phyloP scores from a whole-genome alignment of 64 coral and sea anemone genomes.

The Dendrophyllia cribrosa region DNA sequence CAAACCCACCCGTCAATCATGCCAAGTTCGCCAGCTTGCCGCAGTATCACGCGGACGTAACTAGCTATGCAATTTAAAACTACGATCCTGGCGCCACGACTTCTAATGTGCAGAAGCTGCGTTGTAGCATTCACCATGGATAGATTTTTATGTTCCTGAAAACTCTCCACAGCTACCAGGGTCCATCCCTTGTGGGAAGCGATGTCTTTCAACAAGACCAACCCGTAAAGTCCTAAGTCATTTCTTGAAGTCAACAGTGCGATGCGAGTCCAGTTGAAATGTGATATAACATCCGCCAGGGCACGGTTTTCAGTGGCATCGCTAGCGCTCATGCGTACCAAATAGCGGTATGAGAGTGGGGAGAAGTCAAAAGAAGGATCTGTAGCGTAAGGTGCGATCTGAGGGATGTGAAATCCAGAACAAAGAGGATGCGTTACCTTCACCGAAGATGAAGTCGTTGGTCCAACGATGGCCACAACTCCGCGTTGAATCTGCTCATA shows the following conservation, averaged over 20 bases:
- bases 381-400: constrained; percentile 83
- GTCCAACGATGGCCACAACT: constrained; percentile 60
- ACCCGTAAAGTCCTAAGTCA: constrained; percentile 81
- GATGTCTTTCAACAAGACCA: constrained; percentile 87
- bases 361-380: constrained; percentile 84
- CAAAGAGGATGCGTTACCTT: constrained; percentile 73
- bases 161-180: constrained; percentile 83
- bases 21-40: constrained; percentile 76
- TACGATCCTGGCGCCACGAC: constrained; percentile 69
- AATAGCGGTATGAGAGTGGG: constrained; percentile 37
- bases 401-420: constrained; percentile 78
- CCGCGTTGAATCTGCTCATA: constrained; percentile 81
- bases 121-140: constrained; percentile 77
- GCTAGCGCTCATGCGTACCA: constrained; percentile 90
- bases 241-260: constrained; percentile 76
- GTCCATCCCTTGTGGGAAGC: constrained; percentile 89
- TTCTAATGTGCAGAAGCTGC: constrained; percentile 82
- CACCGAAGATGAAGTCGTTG: constrained; percentile 65
- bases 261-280: constrained; percentile 85
- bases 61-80: constrained; percentile 74
- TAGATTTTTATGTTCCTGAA: constrained; percentile 58
- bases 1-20: constrained; percentile 85
- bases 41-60: constrained; percentile 52
- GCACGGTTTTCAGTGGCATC: constrained; percentile 80
- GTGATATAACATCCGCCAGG: constrained; percentile 69